Percentiles rank a stretch among this genome's conserved stretches.
phyloP scores from a whole-genome alignment of 2,888 invertebrate species.

The Halocaridina rubra region DNA sequence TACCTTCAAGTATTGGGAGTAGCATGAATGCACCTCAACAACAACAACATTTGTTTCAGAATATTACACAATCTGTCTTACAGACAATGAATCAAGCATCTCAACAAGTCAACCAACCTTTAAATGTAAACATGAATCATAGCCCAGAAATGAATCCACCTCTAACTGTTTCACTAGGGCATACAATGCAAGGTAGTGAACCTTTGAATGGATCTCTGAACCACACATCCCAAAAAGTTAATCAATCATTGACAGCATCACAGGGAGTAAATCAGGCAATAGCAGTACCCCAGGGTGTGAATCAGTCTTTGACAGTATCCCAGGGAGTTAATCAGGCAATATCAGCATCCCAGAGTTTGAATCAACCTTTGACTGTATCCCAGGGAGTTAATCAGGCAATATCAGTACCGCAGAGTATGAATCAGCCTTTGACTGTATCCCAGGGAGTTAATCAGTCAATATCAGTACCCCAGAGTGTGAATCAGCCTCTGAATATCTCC shows the following conservation, averaged over 20 bases:
- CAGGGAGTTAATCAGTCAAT: too few relatives aligned
- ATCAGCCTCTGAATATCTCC: too few relatives aligned
- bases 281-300: too few relatives aligned
- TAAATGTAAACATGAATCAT: background rate
- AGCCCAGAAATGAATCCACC: background rate
- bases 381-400: too few relatives aligned
- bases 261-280: too few relatives aligned
- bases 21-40: background rate
- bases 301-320: too few relatives aligned
- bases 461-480: too few relatives aligned
- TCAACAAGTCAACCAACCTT: background rate
- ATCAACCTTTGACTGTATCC: too few relatives aligned
- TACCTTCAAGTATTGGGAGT: background rate
- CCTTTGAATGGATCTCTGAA: background rate
- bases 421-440: too few relatives aligned
- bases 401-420: too few relatives aligned
- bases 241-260: background rate
- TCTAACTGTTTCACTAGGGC: background rate
- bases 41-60: background rate
- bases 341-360: too few relatives aligned
- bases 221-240: background rate
- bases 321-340: too few relatives aligned
- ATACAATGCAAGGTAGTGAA: background rate
- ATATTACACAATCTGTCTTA: constrained; percentile 7
- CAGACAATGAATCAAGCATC: constrained; percentile 10